Conservation (phyloP, 2,888 invertebrate genomes). For the Hirtodrosophila confusa region DNA sequence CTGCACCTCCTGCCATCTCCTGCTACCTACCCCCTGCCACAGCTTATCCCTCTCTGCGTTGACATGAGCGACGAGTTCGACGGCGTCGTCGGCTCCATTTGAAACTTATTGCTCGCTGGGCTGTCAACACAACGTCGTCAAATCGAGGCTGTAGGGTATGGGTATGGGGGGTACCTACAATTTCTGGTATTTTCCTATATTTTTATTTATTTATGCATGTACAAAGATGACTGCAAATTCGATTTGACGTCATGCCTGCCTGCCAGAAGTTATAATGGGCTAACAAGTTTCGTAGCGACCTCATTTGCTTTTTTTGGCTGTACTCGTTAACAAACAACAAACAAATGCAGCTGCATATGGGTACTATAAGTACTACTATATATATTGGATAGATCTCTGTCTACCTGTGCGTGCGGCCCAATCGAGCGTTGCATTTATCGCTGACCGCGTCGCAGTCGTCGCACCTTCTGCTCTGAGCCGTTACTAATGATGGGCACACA, state of each 20-base stretch:
- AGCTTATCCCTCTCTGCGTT: slow-evolving; percentile 56
- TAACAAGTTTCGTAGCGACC: slow-evolving; percentile 54
- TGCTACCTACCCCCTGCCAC: slow-evolving; percentile 8
- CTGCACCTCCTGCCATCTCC: not conserved
- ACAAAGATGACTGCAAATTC: slow-evolving; percentile 47
- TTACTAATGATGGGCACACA: slow-evolving; percentile 69
- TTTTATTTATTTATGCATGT: slow-evolving; percentile 4
- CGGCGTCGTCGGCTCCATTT: slow-evolving; percentile 61
- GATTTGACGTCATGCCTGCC: slow-evolving; percentile 54
- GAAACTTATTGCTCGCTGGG: slow-evolving; percentile 74
- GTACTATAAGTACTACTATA: not conserved
- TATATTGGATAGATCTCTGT: not conserved
- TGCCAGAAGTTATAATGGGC: slow-evolving; percentile 35
- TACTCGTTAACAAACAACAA: slow-evolving; percentile 8
- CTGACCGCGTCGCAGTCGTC: slow-evolving; percentile 46
- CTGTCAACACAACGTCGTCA: slow-evolving; percentile 64
- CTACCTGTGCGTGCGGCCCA: slow-evolving; percentile 40
- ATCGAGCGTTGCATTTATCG: slow-evolving; percentile 50
- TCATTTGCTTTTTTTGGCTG: slow-evolving; percentile 28
- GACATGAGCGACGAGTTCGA: slow-evolving; percentile 63
- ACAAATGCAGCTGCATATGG: slow-evolving; percentile 20
- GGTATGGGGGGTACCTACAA: slow-evolving; percentile 8
- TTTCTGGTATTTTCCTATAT: slow-evolving; percentile 52
- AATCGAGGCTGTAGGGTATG: slow-evolving; percentile 14
- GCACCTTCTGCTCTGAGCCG: slow-evolving; percentile 58